These are phyloP conservation scores for Lasioglossum villosulum DNA, from an alignment of 2,888 invertebrate species.

Conservation along the genomic window DNA sequence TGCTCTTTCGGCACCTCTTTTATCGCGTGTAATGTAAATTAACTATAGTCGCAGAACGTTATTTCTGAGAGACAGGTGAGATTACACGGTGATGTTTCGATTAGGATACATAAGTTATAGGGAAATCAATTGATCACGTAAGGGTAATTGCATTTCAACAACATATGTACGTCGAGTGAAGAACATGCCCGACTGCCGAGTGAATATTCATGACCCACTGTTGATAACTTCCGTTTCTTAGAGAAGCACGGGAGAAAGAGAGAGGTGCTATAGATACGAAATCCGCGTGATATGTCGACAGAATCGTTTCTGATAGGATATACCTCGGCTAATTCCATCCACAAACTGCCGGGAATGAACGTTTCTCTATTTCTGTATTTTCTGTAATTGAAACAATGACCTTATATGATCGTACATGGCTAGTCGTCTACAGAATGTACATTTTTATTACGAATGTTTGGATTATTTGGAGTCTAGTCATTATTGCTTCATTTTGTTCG, in stretches of 20 bases:
- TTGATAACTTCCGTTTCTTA: constrained; percentile 19
- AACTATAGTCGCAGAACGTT: constrained; percentile 32
- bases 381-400: neutral
- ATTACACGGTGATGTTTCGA: constrained; percentile 37
- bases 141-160: constrained; percentile 8
- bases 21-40: constrained; percentile 17
- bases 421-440: neutral
- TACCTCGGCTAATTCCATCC: neutral
- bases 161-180: constrained; percentile 5
- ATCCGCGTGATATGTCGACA: constrained; percentile 59
- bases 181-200: neutral
- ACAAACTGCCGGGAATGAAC: neutral
- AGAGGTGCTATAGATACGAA: constrained; percentile 30
- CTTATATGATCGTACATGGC: neutral
- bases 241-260: constrained; percentile 21
- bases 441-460: neutral
- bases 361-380: neutral
- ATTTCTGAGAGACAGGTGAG: constrained; percentile 39
- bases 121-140: constrained; percentile 28
- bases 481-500: neutral
- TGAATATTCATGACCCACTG: constrained; percentile 40
- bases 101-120: constrained; percentile 41
- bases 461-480: neutral
- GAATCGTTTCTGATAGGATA: neutral
- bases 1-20: neutral